These are phyloP conservation scores for zebrafish (Danio rerio) DNA, from an alignment of 2,113 vertebrate genomes.

Conservation along the genomic window GRCz12tu NC_133188.1:5207501-5208000, in stretches of 20 bases:
- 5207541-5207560: conserved; percentile 56
- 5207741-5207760: conserved; percentile 23
- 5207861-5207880: not conserved
- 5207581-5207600: conserved; percentile 12
- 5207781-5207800: conserved; percentile 18
- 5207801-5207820: not conserved
- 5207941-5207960: not conserved
- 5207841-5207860: not conserved
- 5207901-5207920: not conserved
- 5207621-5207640: conserved; percentile 34
- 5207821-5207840: not conserved
- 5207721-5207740: not conserved
- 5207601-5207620: not conserved
- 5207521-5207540: conserved; percentile 57
- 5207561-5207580: not conserved
- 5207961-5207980: not conserved
- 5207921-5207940: not conserved
- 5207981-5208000: too few relatives aligned
- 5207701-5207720: conserved; percentile 47
- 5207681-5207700: conserved; percentile 42
- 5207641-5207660: conserved; percentile 57
- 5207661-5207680: conserved; percentile 50
- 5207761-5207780: conserved; percentile 34
- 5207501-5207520: conserved; percentile 61
- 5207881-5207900: not conserved